Base-by-base conservation (phyloP, 2,888 invertebrate species). In the Oeneis ivallda region DNA sequence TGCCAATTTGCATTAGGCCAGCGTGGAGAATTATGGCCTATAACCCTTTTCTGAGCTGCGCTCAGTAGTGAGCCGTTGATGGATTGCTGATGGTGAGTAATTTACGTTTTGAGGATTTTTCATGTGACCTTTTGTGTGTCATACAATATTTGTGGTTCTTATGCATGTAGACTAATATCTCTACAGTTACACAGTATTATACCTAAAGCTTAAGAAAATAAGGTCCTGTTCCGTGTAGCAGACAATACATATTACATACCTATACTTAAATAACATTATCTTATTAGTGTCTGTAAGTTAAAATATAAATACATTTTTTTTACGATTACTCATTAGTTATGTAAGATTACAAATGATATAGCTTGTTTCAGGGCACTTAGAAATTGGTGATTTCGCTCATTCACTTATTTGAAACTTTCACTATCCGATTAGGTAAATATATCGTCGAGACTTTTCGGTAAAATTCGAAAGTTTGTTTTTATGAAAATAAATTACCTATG, bases 281-380 rank as follows among this genome's bases (percentile, higher is more conserved):
- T 26, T 26, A 2, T 26, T 26, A 26, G 26, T 5, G 2, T 1
- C 26, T 26, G 26, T 26, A 26, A 26, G 26, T 26, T 26, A 5
- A 26, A 26, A 26, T 32, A 52, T 61, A 41, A 61, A 61, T 39
- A 26, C 9, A 41, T 62, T 39, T 34, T 9, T 54, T 54, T 54
- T 54, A 6, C 9, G 11, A 43, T 11, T 13, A n/a, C 26, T 57
- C 43, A 39, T 43, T 41, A 8, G 43, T 57, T 41, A 19, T 26
- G 26, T 43, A 45, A 57, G 15, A 57, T 37, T 56, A n/a, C 43
- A 43, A 19, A 57, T 57, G 41, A 43, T 43, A 26, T 8, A 43
- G 57, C 57, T 39, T 15, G 10, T 53, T 54, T 39, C 39, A 39
- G 39, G 39, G 54, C 39, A 54, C 37, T 54, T 19, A 17, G 17